phyloP scores from a whole-genome alignment of 2,797 vertebrate species.

The Microctenopoma steveboyesi region DNA sequence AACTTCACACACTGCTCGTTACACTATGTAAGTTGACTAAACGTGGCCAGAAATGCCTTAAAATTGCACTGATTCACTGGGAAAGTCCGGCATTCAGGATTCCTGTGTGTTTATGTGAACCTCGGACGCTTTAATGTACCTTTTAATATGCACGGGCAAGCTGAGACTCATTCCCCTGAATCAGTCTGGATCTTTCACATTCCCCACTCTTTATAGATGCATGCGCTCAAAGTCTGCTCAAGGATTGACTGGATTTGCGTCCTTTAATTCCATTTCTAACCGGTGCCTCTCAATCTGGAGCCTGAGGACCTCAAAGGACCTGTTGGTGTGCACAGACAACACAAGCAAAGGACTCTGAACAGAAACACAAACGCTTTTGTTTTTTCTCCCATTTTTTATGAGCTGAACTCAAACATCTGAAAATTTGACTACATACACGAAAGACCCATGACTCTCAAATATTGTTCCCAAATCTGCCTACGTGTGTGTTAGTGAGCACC shows the following conservation, averaged over 20 bases:
- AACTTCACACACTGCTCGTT: not conserved
- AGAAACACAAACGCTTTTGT: no score
- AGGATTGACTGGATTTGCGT: conserved; percentile 37
- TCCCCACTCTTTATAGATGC: conserved; percentile 49
- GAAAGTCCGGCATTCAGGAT: conserved; percentile 18
- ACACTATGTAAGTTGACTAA: not conserved
- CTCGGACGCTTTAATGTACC: conserved; percentile 42
- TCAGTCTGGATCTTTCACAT: conserved; percentile 41
- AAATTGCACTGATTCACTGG: not conserved
- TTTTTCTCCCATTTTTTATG: no score
- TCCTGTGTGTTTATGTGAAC: conserved; percentile 30
- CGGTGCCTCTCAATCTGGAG: conserved; percentile 6
- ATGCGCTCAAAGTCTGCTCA: conserved; percentile 22
- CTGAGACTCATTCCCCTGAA: conserved; percentile 65
- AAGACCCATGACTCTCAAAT: no score
- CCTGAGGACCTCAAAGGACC: conserved; percentile 3
- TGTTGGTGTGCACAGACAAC: not conserved
- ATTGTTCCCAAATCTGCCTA: no score
- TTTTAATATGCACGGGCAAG: conserved; percentile 72
- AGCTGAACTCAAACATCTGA: no score
- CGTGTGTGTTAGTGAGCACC: no score
- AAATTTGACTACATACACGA: no score
- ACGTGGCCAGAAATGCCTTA: not conserved
- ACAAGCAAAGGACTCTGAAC: no score
- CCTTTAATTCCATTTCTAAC: conserved; percentile 30